A percentile compares a stretch with the other conserved stretches of the same genome.
Conservation (phyloP, 2,888 invertebrate species). For the Lasioglossum calceatum region DNA sequence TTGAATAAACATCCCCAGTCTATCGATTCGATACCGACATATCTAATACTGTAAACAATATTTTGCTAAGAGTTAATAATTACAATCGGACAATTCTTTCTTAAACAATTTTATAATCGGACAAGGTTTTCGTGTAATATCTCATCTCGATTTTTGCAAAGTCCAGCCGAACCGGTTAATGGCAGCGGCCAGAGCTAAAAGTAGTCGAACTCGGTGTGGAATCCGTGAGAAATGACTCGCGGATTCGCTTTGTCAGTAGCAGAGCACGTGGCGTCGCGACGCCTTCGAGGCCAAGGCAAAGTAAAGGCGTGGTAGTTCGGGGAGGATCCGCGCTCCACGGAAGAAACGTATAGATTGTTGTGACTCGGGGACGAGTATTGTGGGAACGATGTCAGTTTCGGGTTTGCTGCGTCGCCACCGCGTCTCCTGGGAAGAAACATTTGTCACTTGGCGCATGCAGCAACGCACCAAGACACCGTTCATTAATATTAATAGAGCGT, state of each 20-base stretch:
- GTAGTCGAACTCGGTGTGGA: conserved; percentile 36
- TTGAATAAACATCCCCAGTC: no score
- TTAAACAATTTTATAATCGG: no score
- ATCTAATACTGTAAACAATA: no score
- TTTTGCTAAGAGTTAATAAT: no score
- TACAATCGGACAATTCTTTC: no score
- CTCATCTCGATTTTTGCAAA: neutral
- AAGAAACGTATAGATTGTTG: conserved; percentile 9
- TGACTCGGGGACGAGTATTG: neutral
- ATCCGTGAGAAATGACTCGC: conserved; percentile 53
- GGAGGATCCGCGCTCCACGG: neutral
- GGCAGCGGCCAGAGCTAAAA: conserved; percentile 46
- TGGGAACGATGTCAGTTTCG: conserved; percentile 5
- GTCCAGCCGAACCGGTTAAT: neutral
- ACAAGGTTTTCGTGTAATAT: neutral
- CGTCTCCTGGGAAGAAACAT: conserved; percentile 10
- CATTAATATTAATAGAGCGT: conserved; percentile 9
- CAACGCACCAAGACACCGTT: conserved; percentile 5
- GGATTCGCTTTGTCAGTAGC: conserved; percentile 60
- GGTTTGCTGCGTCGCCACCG: neutral
- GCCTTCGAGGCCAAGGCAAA: conserved; percentile 24
- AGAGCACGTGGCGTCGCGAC: conserved; percentile 16
- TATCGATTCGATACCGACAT: no score
- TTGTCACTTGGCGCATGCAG: neutral
- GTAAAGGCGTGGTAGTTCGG: conserved; percentile 23